Evolutionary conservation across 2,888 invertebrate genomes (phyloP).

Genomic region (Chrysomela aeneicollis): DNA sequence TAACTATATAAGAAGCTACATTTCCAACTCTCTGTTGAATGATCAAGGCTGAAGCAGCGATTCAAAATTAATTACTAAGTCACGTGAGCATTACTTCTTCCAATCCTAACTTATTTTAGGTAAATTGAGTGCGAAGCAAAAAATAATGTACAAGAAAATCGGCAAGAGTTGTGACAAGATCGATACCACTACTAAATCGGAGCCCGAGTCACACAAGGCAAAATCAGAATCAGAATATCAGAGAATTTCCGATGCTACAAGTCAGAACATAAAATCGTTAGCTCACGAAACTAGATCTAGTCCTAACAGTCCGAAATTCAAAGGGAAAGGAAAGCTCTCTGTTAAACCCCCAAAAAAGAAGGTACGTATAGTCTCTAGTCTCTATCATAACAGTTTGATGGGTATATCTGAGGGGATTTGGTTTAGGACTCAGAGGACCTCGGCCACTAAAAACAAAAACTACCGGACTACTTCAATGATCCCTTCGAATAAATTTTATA

Average conservation of each 20-base stretch:
- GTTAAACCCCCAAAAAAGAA: slow-evolving; percentile 47
- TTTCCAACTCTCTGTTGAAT: too few relatives aligned
- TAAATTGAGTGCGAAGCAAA: slow-evolving; percentile 54
- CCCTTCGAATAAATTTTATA: too few relatives aligned
- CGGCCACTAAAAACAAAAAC: too few relatives aligned
- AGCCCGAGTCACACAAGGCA: slow-evolving; percentile 51
- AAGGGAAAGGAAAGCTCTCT: slow-evolving; percentile 54
- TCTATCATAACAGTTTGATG: too few relatives aligned
- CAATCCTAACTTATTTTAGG: slow-evolving; percentile 28
- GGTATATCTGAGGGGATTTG: too few relatives aligned
- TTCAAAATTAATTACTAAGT: too few relatives aligned
- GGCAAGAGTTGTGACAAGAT: slow-evolving; percentile 61
- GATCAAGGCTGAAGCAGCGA: too few relatives aligned
- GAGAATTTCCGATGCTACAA: slow-evolving; percentile 66
- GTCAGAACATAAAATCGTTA: slow-evolving; percentile 64
- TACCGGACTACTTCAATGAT: too few relatives aligned
- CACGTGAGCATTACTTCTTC: not conserved
- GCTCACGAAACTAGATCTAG: slow-evolving; percentile 62
- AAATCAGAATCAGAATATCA: slow-evolving; percentile 65
- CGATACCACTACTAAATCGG: slow-evolving; percentile 52
- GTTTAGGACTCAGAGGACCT: too few relatives aligned
- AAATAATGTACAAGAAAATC: slow-evolving; percentile 60
- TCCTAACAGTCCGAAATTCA: slow-evolving; percentile 58
- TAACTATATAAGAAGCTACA: too few relatives aligned
- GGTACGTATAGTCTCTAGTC: slow-evolving; percentile 36